These are phyloP conservation scores for Goniozus legneri DNA, from an alignment of 1,140 invertebrate genomes.

Conservation along the genomic window DNA sequence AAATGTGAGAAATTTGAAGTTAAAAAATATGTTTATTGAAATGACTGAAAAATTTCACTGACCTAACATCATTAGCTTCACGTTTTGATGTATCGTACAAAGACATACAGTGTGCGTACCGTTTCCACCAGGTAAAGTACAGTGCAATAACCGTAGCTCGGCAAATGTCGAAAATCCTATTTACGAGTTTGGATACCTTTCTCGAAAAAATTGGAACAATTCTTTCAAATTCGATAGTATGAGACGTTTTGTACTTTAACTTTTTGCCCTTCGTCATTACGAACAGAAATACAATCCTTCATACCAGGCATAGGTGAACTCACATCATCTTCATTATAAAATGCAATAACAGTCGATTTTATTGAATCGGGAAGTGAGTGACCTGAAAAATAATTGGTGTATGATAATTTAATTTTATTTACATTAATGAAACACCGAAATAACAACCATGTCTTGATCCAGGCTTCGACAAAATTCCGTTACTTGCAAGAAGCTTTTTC, in stretches of 20 bases:
- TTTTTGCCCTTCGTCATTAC: neutral
- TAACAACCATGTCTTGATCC: neutral
- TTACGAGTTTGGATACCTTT: constrained; percentile 13
- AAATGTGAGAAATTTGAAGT: neutral
- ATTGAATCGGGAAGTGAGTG: neutral
- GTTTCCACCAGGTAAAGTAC: neutral
- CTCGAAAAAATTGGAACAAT: constrained; percentile 1
- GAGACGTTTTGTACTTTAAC: neutral
- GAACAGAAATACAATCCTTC: constrained; percentile 3
- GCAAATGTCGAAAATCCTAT: constrained; percentile 26
- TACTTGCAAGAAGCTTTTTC: neutral
- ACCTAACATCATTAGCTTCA: constrained; percentile 8
- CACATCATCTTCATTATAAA: neutral
- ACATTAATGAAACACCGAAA: neutral
- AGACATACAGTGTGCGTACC: constrained; percentile 9
- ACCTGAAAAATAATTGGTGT: neutral
- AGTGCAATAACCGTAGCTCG: constrained; percentile 3
- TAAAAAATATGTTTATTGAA: neutral
- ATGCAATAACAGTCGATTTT: neutral
- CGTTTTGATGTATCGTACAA: constrained; percentile 24
- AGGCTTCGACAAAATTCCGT: neutral
- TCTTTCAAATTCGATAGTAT: neutral
- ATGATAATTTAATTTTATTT: neutral
- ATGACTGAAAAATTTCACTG: neutral
- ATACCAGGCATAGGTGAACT: constrained; percentile 11